Conservation (phyloP, 2,797 vertebrate species). For the Siniperca scherzeri region DNA sequence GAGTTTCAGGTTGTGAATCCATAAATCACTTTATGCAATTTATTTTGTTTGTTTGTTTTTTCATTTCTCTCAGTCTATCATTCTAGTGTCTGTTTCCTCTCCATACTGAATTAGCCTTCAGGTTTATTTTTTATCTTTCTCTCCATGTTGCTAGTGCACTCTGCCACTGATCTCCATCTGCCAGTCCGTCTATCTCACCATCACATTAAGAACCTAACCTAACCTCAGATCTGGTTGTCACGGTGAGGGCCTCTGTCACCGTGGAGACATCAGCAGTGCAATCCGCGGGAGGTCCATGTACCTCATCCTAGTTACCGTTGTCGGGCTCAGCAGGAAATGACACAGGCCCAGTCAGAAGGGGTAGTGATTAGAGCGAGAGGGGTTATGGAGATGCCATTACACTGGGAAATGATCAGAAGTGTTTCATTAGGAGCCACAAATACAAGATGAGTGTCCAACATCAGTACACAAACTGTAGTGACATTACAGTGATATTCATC, state of each 20-base stretch:
- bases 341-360: constrained; percentile 76
- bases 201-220: constrained; percentile 61
- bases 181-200: constrained; percentile 42
- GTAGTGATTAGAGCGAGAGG: constrained; percentile 73
- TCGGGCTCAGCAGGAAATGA: constrained; percentile 76
- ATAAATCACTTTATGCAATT: constrained; percentile 23
- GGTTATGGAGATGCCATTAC: constrained; percentile 72
- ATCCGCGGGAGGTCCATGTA: constrained; percentile 76
- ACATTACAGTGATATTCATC: neutral
- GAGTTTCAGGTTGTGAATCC: constrained; percentile 2
- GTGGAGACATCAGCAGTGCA: constrained; percentile 72
- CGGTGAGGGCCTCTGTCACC: constrained; percentile 71
- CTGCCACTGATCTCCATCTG: constrained; percentile 53
- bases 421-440: constrained; percentile 61
- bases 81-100: constrained; percentile 13
- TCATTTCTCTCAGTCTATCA: neutral
- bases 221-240: constrained; percentile 69
- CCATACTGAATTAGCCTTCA: neutral
- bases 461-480: constrained; percentile 15
- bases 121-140: constrained; percentile 16
- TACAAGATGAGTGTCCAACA: constrained; percentile 16
- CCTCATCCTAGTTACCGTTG: constrained; percentile 74
- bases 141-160: neutral
- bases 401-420: constrained; percentile 64
- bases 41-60: neutral